Percentiles rank a stretch among this genome's conserved stretches.
Evolutionary conservation across 2,113 vertebrate species (phyloP).

Genomic region (Lepidothrix coronata): DNA sequence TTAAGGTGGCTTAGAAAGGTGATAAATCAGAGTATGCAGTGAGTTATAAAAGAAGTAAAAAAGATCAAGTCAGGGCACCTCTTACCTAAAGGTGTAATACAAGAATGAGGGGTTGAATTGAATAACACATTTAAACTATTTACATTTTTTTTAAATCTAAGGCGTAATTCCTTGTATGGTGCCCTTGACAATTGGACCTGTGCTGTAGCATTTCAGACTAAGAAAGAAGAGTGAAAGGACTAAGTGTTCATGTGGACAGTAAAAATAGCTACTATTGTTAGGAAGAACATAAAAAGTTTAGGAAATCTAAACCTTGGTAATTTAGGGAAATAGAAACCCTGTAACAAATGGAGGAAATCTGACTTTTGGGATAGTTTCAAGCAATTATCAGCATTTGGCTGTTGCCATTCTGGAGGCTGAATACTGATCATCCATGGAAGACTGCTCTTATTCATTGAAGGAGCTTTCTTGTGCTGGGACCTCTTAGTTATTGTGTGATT

Average conservation of each 20-base stretch:
- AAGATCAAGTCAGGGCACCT: not conserved
- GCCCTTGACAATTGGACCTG: not conserved
- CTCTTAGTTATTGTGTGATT: not conserved
- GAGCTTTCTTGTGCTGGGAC: not conserved
- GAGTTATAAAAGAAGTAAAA: not conserved
- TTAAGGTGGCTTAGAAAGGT: constrained; percentile 11
- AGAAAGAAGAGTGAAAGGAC: not conserved
- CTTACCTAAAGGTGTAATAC: not conserved
- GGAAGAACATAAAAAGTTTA: constrained; percentile 2
- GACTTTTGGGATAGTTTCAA: constrained; percentile 2
- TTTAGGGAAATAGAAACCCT: not conserved
- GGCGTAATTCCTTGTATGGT: not conserved
- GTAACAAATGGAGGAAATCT: constrained; percentile 18
- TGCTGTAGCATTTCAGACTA: not conserved
- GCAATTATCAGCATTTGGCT: not conserved
- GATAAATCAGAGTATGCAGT: constrained; percentile 28
- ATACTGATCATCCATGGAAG: not conserved
- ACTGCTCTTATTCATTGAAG: not conserved
- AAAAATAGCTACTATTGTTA: constrained; percentile 28
- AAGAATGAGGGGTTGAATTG: not conserved
- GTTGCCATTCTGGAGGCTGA: not conserved
- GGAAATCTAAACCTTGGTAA: not conserved
- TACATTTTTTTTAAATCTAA: not conserved
- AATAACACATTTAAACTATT: not conserved
- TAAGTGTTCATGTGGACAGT: not conserved